Conservation (phyloP, 2,888 invertebrate genomes). For the Melinaea menophilus region DNA sequence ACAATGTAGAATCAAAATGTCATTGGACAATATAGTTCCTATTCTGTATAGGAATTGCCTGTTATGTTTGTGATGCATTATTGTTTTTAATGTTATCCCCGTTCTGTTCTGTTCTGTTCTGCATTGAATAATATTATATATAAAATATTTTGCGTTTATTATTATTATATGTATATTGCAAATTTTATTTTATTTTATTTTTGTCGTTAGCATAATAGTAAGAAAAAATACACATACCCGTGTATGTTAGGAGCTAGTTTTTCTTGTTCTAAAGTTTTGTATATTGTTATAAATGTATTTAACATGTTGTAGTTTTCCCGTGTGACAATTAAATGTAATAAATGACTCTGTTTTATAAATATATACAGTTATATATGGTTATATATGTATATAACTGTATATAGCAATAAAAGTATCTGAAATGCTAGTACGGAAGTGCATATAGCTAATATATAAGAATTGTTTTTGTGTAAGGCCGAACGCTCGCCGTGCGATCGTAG, state of each 20-base stretch:
- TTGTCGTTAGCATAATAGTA: neutral
- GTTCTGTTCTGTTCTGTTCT: neutral
- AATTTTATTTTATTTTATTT: neutral
- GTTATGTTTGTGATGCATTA: neutral
- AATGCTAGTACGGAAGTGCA: slow-evolving; percentile 67
- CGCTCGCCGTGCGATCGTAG: slow-evolving; percentile 9
- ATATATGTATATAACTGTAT: neutral
- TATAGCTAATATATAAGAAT: slow-evolving; percentile 25
- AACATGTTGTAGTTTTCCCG: slow-evolving; percentile 29
- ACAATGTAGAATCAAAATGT: neutral
- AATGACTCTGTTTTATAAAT: no score
- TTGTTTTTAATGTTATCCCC: neutral
- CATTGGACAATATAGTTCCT: neutral
- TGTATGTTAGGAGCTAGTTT: slow-evolving; percentile 6
- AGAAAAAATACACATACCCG: no score
- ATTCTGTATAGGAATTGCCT: neutral
- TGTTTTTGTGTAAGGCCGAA: slow-evolving; percentile 12
- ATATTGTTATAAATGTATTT: slow-evolving; percentile 36
- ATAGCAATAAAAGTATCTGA: slow-evolving; percentile 37
- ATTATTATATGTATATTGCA: neutral
- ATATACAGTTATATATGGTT: neutral
- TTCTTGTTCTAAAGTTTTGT: neutral
- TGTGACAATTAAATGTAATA: no score
- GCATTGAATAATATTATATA: neutral
- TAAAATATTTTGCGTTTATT: neutral